phyloP scores from a whole-genome alignment of 2,888 invertebrate species.

The Chirona hameri region DNA sequence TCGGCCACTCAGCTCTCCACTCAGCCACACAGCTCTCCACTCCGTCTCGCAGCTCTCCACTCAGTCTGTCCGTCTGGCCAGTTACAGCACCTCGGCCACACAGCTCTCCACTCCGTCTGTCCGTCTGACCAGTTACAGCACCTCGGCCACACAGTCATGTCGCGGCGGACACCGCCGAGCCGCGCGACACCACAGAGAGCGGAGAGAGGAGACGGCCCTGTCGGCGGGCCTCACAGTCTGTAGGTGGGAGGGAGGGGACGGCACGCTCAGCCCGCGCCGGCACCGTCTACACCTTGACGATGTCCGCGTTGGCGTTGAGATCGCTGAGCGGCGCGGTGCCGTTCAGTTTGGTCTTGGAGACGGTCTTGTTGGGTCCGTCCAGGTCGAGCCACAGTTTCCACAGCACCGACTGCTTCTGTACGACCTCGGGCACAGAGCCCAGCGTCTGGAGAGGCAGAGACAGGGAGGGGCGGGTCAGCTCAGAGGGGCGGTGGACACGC shows the following conservation, averaged over 20 bases:
- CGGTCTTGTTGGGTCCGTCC: slow-evolving; percentile 48
- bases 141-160: too few relatives aligned
- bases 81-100: too few relatives aligned
- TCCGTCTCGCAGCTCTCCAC: too few relatives aligned
- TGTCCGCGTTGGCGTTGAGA: slow-evolving; percentile 27
- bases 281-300: slow-evolving; percentile 2
- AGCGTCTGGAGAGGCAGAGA: slow-evolving; percentile 51
- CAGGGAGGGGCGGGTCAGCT: background rate
- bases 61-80: too few relatives aligned
- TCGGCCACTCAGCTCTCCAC: too few relatives aligned
- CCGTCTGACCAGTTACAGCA: too few relatives aligned
- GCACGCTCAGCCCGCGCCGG: background rate
- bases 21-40: too few relatives aligned
- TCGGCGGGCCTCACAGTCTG: background rate
- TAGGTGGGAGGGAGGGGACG: background rate
- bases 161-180: too few relatives aligned
- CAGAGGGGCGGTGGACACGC: background rate
- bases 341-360: background rate
- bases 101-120: too few relatives aligned
- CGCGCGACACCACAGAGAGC: too few relatives aligned
- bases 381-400: slow-evolving; percentile 56
- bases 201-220: too few relatives aligned
- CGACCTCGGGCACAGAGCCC: slow-evolving; percentile 51
- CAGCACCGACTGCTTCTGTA: slow-evolving; percentile 56
- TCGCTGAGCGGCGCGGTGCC: background rate